A percentile compares a stretch with the other conserved stretches of the same genome.
Conservation (phyloP, 2,888 invertebrate genomes). For the Metallyticus violacea region DNA sequence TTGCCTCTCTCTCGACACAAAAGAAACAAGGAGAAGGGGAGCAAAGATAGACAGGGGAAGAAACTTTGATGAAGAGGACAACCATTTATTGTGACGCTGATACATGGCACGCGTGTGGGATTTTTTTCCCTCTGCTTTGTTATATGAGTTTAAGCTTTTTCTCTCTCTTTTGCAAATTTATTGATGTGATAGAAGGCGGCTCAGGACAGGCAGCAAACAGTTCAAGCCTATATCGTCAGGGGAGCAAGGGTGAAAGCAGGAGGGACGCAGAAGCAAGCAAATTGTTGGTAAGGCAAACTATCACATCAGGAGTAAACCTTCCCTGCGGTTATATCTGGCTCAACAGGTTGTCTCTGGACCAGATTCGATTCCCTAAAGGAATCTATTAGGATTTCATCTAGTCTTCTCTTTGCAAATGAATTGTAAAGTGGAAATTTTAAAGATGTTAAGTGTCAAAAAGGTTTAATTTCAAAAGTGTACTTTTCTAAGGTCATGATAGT, state of each 20-base stretch:
- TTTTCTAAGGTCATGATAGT: too few relatives aligned
- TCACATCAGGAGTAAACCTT: not conserved
- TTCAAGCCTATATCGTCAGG: not conserved
- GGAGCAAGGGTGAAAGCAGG: not conserved
- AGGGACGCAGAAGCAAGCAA: not conserved
- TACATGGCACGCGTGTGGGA: not conserved
- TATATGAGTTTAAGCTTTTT: not conserved
- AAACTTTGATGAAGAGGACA: not conserved
- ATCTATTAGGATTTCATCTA: too few relatives aligned
- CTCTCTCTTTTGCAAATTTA: not conserved
- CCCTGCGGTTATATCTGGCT: too few relatives aligned
- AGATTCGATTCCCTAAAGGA: too few relatives aligned
- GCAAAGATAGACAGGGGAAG: not conserved
- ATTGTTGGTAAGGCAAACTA: not conserved
- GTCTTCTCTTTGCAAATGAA: too few relatives aligned
- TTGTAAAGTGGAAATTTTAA: too few relatives aligned
- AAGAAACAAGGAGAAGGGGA: not conserved
- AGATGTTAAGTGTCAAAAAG: too few relatives aligned
- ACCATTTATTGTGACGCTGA: not conserved
- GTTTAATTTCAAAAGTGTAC: too few relatives aligned
- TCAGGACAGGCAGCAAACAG: too few relatives aligned
- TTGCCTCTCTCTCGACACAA: not conserved
- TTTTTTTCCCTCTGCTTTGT: not conserved
- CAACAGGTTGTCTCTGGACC: not conserved
- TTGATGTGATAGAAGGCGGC: not conserved